Conservation (phyloP, 2,888 invertebrate genomes). For the Lomographa bimaculata region DNA sequence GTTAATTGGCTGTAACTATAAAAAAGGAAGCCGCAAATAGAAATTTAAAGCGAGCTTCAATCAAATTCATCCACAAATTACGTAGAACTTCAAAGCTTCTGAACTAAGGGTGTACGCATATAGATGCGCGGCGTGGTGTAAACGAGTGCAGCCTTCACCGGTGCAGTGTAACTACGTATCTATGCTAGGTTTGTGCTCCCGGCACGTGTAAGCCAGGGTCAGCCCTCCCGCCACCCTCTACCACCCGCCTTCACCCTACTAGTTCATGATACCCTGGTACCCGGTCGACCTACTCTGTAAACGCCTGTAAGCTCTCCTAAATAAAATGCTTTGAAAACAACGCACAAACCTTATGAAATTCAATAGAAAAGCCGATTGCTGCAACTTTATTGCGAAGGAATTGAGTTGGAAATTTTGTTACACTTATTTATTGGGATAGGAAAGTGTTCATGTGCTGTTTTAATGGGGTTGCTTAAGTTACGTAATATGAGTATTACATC, state of each 20-base stretch:
- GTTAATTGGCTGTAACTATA: no score
- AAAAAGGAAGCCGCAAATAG: conserved; percentile 46
- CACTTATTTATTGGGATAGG: conserved; percentile 11
- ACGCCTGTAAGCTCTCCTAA: conserved; percentile 38
- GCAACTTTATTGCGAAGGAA: conserved; percentile 17
- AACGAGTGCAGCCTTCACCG: conserved; percentile 67
- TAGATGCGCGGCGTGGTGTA: conserved; percentile 54
- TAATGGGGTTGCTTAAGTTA: conserved; percentile 4
- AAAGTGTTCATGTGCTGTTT: conserved; percentile 8
- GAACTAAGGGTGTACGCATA: conserved; percentile 52
- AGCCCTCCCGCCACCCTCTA: conserved; percentile 31
- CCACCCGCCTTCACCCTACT: conserved; percentile 30
- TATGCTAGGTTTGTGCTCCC: conserved; percentile 38
- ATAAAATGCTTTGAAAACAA: conserved; percentile 26
- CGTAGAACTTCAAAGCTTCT: conserved; percentile 72
- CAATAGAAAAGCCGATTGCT: conserved; percentile 13
- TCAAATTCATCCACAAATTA: conserved; percentile 72
- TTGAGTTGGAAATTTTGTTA: conserved; percentile 17
- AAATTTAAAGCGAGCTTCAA: conserved; percentile 51
- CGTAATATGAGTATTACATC: not conserved
- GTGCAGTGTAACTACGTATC: conserved; percentile 67
- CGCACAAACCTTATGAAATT: conserved; percentile 17
- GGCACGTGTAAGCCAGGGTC: conserved; percentile 69
- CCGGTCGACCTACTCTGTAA: conserved; percentile 46
- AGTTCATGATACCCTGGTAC: conserved; percentile 64